These are phyloP conservation scores for Drosophila borealis DNA, from an alignment of 2,888 invertebrate species.

Conservation along the genomic window DNA sequence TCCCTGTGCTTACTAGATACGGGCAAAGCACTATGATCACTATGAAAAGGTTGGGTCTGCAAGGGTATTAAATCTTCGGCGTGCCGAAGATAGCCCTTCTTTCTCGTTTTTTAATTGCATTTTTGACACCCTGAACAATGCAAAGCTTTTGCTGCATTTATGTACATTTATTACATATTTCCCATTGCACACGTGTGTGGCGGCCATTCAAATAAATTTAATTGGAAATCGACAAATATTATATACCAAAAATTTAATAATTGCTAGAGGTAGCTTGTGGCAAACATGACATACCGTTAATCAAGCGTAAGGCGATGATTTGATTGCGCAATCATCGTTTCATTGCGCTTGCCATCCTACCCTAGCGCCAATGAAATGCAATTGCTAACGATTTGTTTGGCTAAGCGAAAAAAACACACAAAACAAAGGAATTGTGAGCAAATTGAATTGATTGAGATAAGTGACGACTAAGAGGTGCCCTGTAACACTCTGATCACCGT, in stretches of 20 bases:
- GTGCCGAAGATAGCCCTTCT: too few species aligned
- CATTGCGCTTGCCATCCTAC: neutral
- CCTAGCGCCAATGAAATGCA: slow-evolving; percentile 26
- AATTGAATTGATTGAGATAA: neutral
- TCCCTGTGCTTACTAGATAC: too few species aligned
- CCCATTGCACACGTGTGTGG: slow-evolving; percentile 1
- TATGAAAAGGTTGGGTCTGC: too few species aligned
- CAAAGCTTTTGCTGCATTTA: neutral
- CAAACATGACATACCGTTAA: slow-evolving; percentile 62
- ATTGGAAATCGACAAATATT: slow-evolving; percentile 34
- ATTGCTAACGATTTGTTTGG: slow-evolving; percentile 75
- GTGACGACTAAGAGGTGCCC: neutral
- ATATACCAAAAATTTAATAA: slow-evolving; percentile 39
- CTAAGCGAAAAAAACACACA: slow-evolving; percentile 48
- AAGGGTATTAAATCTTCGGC: too few species aligned
- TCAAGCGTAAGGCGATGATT: slow-evolving; percentile 75
- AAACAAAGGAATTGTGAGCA: slow-evolving; percentile 27
- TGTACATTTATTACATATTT: slow-evolving; percentile 5
- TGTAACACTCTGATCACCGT: neutral
- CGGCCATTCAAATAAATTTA: slow-evolving; percentile 8
- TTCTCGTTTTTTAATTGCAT: neutral
- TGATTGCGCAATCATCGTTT: slow-evolving; percentile 61
- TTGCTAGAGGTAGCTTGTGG: slow-evolving; percentile 42
- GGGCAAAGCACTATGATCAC: too few species aligned
- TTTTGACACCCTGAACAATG: neutral